These are phyloP conservation scores for Diplogasteroides magnus DNA, from an alignment of 1,140 invertebrate species.

Conservation along the genomic window DNA sequence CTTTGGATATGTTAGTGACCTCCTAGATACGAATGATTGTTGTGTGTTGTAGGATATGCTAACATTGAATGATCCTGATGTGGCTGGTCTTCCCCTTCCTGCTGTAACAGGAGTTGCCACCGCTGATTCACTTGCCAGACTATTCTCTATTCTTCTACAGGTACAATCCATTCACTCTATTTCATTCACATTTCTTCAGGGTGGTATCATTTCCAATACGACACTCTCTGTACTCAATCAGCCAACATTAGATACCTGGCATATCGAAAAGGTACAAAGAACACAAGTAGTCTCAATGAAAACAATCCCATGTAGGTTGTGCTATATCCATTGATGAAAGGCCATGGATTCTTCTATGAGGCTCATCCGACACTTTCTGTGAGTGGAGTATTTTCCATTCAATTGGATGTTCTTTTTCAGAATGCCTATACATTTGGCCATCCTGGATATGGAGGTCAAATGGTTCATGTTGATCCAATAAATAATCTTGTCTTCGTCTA, in stretches of 20 bases:
- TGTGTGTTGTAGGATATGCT: conserved; percentile 22
- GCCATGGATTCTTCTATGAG: conserved; percentile 39
- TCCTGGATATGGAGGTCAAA: conserved; percentile 44
- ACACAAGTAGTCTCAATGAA: too few species aligned
- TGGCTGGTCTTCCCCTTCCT: conserved; percentile 15
- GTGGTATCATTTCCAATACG: conserved; percentile 23
- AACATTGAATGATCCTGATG: conserved; percentile 34
- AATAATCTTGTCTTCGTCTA: conserved; percentile 35
- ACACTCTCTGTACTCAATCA: conserved; percentile 19
- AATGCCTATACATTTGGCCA: conserved; percentile 38
- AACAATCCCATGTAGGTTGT: too few species aligned
- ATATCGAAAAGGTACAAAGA: conserved; percentile 24
- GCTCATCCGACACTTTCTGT: conserved; percentile 20
- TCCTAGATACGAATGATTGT: background rate
- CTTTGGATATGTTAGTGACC: conserved; percentile 13
- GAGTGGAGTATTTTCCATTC: background rate
- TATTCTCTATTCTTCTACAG: conserved; percentile 33
- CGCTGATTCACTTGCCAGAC: conserved; percentile 43
- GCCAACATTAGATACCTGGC: conserved; percentile 33
- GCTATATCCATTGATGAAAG: conserved; percentile 33
- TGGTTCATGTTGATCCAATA: conserved; percentile 35
- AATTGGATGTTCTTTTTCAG: conserved; percentile 7
- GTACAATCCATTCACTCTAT: background rate
- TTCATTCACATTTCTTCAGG: conserved; percentile 9
- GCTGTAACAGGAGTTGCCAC: conserved; percentile 42